Conservation (phyloP, 2,888 invertebrate genomes). For the Drosophila algonquin region DNA sequence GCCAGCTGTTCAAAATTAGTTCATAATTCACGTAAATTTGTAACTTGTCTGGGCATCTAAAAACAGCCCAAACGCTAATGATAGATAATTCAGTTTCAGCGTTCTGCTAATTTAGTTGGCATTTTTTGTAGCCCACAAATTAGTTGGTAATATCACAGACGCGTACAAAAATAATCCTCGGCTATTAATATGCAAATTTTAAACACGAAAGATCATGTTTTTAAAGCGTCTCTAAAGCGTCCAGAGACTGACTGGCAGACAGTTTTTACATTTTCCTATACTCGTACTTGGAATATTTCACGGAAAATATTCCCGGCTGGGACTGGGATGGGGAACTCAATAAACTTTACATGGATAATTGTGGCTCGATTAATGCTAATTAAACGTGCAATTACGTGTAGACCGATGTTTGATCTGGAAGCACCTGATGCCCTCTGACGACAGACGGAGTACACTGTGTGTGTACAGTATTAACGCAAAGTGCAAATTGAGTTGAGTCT, state of each 20-base stretch:
- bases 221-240: background rate
- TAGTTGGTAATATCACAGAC: background rate
- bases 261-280: background rate
- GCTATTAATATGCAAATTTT: slow-evolving; percentile 10
- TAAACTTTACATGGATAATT: slow-evolving; percentile 51
- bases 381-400: slow-evolving; percentile 39
- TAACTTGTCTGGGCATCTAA: slow-evolving; percentile 2
- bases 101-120: slow-evolving; percentile 13
- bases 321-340: background rate
- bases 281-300: background rate
- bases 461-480: slow-evolving; percentile 12
- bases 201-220: slow-evolving; percentile 2
- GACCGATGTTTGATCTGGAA: slow-evolving; percentile 13
- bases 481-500: slow-evolving; percentile 17
- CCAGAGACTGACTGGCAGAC: background rate
- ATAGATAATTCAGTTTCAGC: slow-evolving; percentile 4
- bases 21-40: slow-evolving; percentile 17
- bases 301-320: background rate
- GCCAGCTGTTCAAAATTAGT: slow-evolving; percentile 23
- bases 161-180: background rate
- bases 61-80: slow-evolving; percentile 26
- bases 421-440: slow-evolving; percentile 20
- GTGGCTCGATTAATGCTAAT: slow-evolving; percentile 60
- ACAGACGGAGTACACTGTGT: slow-evolving; percentile 6
- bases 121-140: slow-evolving; percentile 14